Evolutionary conservation across 2,797 vertebrate genomes (phyloP).

Genomic region (Hipposideros larvatus): DNA sequence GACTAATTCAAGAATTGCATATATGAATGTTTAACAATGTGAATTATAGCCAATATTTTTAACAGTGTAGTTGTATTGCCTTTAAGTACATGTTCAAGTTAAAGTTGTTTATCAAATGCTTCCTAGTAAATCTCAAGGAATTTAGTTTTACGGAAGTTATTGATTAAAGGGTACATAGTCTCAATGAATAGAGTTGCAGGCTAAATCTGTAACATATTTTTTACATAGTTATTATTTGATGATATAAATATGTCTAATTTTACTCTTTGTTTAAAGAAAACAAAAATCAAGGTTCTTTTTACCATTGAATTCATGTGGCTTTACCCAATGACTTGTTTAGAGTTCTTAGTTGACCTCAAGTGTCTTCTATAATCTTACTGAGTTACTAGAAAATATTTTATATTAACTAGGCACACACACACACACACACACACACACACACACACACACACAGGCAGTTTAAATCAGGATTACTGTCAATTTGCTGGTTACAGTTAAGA

Average conservation of each 20-base stretch:
- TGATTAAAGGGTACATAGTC: neutral
- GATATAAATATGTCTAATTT: neutral
- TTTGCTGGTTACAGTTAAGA: neutral
- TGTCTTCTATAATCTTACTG: neutral
- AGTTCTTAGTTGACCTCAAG: neutral
- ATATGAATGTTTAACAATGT: neutral
- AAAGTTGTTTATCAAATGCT: neutral
- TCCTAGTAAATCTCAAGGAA: neutral
- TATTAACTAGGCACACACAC: neutral
- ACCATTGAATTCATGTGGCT: neutral
- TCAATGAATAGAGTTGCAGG: neutral
- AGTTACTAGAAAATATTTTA: neutral
- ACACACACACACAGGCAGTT: neutral
- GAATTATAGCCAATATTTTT: conserved; percentile 15
- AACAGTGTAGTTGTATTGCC: neutral
- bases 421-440: neutral
- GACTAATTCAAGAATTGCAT: neutral
- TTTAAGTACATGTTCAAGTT: conserved; percentile 27
- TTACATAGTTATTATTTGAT: neutral
- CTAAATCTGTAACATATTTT: neutral
- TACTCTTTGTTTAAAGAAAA: neutral
- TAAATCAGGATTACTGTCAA: neutral
- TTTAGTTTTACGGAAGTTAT: neutral
- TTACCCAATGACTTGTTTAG: neutral
- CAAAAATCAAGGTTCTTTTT: neutral